Evolutionary conservation across 2,888 invertebrate genomes (phyloP), one percentile per base, ranked within the genome.

Genomic region (Coenonympha arcania): DNA sequence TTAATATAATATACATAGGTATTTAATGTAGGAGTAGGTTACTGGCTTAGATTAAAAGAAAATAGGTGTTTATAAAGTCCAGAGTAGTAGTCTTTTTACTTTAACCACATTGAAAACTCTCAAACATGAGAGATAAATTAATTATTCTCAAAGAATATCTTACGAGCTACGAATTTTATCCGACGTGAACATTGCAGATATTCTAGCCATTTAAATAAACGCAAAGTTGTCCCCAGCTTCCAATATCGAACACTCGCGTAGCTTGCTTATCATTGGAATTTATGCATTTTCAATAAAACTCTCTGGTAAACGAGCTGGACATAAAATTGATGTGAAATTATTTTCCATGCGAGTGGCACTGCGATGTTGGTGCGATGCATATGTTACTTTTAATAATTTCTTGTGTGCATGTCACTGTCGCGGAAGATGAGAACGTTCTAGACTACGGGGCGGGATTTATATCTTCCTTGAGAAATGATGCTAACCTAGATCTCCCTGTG

Each of bases 211-310:
- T 48, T 36, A 43, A 39, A 49, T 49, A 41, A 48, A 54, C 44
- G 41, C 43, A 44, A 47, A 30, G 40, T 41, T 54, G 47, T 44
- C 52, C 30, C 36, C 40, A 31, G 50, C 30, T 45, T 50, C 48
- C 36, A 37, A 49, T 53, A 43, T 41, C 50, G 37, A 48, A 51
- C 56, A 51, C 56, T 37, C 41, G 43, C 54, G 60, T 53, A 50
- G 48, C 49, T 42, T 52, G 68, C 68, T 77, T 76, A 79, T 80
- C 73, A 66, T 58, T 40, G 50, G 52, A 71, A 69, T 79, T 79
- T 75, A 76, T 76, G 69, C 55, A 66, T 69, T 70, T 66, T 60
- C 71, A 68, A 75, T 78, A 79, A 79, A 78, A 79, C 63, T 40
- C 34, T 43, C 47, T 47, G 53, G 52, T 52, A 60, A 62, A 51